Conservation (phyloP, 2,888 invertebrate genomes). For the Polydrusus cervinus region DNA sequence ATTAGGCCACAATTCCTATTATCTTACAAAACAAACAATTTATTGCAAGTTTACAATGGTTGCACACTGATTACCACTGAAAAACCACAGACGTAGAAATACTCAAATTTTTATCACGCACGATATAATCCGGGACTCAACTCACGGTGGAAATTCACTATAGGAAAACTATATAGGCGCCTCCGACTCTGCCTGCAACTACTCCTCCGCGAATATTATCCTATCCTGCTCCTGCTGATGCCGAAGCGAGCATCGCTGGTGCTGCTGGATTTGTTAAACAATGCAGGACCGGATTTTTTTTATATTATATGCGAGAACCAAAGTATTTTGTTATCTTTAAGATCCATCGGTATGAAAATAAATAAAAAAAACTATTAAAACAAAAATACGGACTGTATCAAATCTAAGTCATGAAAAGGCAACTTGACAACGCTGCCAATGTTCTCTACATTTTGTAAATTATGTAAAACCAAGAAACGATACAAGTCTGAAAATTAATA, state of each 20-base stretch:
- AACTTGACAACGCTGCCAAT: too few species aligned
- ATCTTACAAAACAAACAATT: slow-evolving; percentile 13
- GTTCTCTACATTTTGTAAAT: too few species aligned
- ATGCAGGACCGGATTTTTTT: not conserved
- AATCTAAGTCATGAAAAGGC: too few species aligned
- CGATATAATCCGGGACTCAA: not conserved
- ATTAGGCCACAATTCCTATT: not conserved
- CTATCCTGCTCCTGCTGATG: slow-evolving; percentile 46
- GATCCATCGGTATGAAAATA: too few species aligned
- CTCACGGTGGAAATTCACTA: slow-evolving; percentile 17
- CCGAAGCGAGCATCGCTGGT: slow-evolving; percentile 20
- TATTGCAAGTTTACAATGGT: not conserved
- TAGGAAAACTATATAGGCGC: slow-evolving; percentile 27
- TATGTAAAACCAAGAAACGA: too few species aligned
- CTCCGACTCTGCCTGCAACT: slow-evolving; percentile 21
- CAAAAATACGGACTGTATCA: too few species aligned
- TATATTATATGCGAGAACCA: not conserved
- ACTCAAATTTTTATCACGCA: not conserved
- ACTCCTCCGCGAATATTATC: slow-evolving; percentile 48
- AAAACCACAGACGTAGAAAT: not conserved
- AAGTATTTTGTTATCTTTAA: not conserved
- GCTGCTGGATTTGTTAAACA: slow-evolving; percentile 26
- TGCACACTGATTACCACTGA: not conserved
- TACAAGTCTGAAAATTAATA: too few species aligned
- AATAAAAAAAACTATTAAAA: too few species aligned